phyloP scores from a whole-genome alignment of 2,113 vertebrate genomes.

The Megaptera novaeangliae region DNA sequence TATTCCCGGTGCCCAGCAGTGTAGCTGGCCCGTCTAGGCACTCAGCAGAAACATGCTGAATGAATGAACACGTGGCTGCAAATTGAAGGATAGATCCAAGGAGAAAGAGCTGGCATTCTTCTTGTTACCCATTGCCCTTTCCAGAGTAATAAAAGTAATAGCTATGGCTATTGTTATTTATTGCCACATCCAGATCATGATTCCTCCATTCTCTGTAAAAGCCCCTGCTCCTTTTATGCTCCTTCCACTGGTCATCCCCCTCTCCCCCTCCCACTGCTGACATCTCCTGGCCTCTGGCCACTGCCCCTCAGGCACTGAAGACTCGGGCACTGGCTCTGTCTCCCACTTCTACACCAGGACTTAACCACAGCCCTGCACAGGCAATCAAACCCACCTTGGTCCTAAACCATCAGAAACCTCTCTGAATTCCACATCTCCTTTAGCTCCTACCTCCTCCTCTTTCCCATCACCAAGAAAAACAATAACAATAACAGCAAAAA shows the following conservation, averaged over 20 bases:
- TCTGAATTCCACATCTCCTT: not conserved
- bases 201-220: not conserved
- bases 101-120: slow-evolving; percentile 5
- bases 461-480: slow-evolving; percentile 1
- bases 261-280: not conserved
- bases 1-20: not conserved
- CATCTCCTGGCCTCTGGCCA: not conserved
- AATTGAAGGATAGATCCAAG: not conserved
- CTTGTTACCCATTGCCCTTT: not conserved
- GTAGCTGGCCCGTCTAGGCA: not conserved
- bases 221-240: not conserved
- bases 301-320: not conserved
- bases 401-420: not conserved
- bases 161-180: not conserved
- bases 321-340: not conserved
- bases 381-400: not conserved
- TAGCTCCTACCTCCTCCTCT: not conserved
- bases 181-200: not conserved
- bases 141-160: slow-evolving; percentile 6
- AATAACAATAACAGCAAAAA: not conserved
- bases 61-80: not conserved
- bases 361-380: not conserved
- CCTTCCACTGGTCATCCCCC: not conserved
- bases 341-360: not conserved
- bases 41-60: not conserved